Evolutionary conservation across 2,113 vertebrate genomes (phyloP), one percentile per base, ranked within the genome.

Genomic region (Lasiurus cinereus): DNA sequence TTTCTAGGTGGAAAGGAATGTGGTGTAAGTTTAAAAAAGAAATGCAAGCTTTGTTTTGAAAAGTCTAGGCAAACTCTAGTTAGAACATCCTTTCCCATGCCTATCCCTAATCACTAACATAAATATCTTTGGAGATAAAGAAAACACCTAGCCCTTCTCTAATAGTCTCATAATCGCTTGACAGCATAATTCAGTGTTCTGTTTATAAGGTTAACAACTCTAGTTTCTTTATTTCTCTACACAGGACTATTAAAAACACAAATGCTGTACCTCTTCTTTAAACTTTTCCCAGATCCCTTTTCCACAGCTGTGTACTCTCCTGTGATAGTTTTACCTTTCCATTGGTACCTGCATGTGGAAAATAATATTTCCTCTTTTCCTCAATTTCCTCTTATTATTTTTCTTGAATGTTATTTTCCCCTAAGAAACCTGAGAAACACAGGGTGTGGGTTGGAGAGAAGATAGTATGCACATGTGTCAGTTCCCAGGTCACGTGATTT

Each of bases 391-490:
- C 52, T 78, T 79, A 31, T 50, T 94, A 18, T 70, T 79, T 87
- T 70, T 43, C 43, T 29, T 19, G 6, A 33, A 27, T 74, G 15
- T 76, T 84, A 21, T 92, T 90, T 94, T 39, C 29, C 14, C 4
- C 50, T 66, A 91, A 59, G 18, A 76, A 64, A n/a, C 64, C n/a
- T 67, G 46, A 79, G 22, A 43, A 8, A n/a, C 9, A 64, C 3
- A 52, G 0, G 3, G 0, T 54, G 54, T 64, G 31, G 31, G 9
- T 48, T 39, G 43, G 33, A 43, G 12, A 64, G 10, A 6, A 43
- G 8, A 10, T 9, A 6, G 8, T 18, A 8, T 29, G 10, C 24
- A 21, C 8, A 4, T 14, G 15, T 22, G 1, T 3, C 2, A 7
- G 13, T 78, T 64, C 14, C 14, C 19, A 8, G 33, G 14, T 13